These are phyloP conservation scores for Scalopus aquaticus DNA, from an alignment of 2,113 vertebrate species.

Conservation along the genomic window DNA sequence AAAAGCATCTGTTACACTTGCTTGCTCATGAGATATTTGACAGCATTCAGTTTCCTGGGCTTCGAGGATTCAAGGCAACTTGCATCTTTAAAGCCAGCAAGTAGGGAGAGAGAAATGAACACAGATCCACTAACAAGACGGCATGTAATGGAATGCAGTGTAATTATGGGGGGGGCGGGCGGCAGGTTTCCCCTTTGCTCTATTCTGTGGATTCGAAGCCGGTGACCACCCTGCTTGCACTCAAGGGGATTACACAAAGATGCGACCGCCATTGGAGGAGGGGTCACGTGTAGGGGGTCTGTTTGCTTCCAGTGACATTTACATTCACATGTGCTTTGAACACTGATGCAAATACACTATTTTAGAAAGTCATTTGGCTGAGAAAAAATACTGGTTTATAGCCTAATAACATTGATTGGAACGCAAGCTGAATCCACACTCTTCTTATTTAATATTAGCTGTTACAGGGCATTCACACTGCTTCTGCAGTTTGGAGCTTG, in stretches of 20 bases:
- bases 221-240: not conserved
- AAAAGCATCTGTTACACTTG: not conserved
- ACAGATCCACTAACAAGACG: not conserved
- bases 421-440: not conserved
- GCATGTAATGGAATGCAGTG: not conserved
- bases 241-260: not conserved
- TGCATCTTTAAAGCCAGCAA: not conserved
- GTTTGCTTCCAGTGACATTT: not conserved
- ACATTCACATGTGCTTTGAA: not conserved
- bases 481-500: not conserved
- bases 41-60: not conserved
- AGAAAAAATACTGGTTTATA: not conserved
- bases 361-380: not conserved
- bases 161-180: rapidly evolving
- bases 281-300: rapidly evolving
- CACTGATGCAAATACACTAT: not conserved
- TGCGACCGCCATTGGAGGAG: rapidly evolving
- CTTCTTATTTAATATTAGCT: not conserved
- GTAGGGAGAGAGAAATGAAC: not conserved
- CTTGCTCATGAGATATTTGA: rapidly evolving
- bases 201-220: not conserved
- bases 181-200: not conserved
- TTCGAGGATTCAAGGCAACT: not conserved
- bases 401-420: not conserved
- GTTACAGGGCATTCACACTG: not conserved